Evolutionary conservation across 2,888 invertebrate species (phyloP).

Genomic region (Erebia aethiops): DNA sequence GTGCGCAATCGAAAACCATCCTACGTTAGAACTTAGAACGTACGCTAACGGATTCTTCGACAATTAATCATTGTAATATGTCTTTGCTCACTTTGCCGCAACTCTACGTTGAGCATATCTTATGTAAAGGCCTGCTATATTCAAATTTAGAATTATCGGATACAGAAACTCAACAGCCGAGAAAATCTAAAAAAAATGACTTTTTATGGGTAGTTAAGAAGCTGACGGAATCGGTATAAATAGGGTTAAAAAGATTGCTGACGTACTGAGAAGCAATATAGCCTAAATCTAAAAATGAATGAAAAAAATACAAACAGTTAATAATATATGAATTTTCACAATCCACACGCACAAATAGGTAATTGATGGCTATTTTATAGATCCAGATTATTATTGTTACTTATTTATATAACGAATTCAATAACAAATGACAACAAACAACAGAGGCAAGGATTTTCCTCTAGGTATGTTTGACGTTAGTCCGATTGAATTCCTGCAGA

Average conservation of each 20-base stretch:
- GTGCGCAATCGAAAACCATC: constrained; percentile 18
- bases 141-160: neutral
- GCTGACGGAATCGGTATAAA: too few species aligned
- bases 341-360: neutral
- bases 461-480: constrained; percentile 1
- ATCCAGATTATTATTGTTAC: neutral
- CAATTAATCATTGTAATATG: neutral
- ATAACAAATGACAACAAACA: neutral
- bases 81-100: neutral
- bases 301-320: too few species aligned
- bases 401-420: neutral
- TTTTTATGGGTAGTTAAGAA: too few species aligned
- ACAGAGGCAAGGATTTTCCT: neutral
- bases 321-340: neutral
- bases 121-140: neutral
- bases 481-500: constrained; percentile 10
- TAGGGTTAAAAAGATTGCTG: too few species aligned
- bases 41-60: constrained; percentile 1
- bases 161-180: neutral
- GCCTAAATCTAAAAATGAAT: too few species aligned
- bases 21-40: constrained; percentile 10
- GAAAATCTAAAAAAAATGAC: too few species aligned
- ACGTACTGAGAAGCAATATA: too few species aligned
- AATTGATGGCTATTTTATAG: neutral
- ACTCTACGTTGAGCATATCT: neutral